Conservation (phyloP, 2,888 invertebrate species). For the Coleophora deauratella region DNA sequence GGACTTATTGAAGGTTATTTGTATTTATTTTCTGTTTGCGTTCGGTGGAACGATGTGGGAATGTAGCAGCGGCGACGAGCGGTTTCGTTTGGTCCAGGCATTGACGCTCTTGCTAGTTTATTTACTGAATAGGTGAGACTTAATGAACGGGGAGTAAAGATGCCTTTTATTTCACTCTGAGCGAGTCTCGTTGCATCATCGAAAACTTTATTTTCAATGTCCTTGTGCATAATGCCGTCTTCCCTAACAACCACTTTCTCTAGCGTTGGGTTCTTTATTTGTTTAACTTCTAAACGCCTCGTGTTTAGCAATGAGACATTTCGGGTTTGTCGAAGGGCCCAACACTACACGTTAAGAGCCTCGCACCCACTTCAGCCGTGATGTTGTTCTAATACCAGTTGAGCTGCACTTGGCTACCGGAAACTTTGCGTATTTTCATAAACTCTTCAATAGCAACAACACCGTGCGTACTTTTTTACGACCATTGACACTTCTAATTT, state of each 20-base stretch:
- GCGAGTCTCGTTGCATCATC: conserved; percentile 62
- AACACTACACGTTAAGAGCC: conserved; percentile 35
- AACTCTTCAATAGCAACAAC: too few relatives aligned
- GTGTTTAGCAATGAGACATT: conserved; percentile 53
- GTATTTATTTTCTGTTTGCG: conserved; percentile 44
- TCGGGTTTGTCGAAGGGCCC: conserved; percentile 49
- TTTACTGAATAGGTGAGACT: conserved; percentile 57
- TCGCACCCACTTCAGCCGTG: conserved; percentile 50
- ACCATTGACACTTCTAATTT: too few relatives aligned
- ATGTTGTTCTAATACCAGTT: conserved; percentile 34
- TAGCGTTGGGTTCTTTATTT: conserved; percentile 57
- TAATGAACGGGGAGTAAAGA: conserved; percentile 60
- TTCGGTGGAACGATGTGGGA: conserved; percentile 29
- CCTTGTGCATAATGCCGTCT: conserved; percentile 65
- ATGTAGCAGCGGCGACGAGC: conserved; percentile 31
- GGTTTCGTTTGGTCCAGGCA: conserved; percentile 27
- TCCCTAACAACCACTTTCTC: conserved; percentile 58
- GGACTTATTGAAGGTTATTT: conserved; percentile 36
- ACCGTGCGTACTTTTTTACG: too few relatives aligned
- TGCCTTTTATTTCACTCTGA: conserved; percentile 67
- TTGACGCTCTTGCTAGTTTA: conserved; percentile 30
- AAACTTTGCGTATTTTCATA: conserved; percentile 3
- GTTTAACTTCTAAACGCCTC: conserved; percentile 60
- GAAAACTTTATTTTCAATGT: conserved; percentile 68
- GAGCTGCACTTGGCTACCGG: conserved; percentile 20